phyloP scores from a whole-genome alignment of 2,888 invertebrate genomes.

The Polyommatus icarus region DNA sequence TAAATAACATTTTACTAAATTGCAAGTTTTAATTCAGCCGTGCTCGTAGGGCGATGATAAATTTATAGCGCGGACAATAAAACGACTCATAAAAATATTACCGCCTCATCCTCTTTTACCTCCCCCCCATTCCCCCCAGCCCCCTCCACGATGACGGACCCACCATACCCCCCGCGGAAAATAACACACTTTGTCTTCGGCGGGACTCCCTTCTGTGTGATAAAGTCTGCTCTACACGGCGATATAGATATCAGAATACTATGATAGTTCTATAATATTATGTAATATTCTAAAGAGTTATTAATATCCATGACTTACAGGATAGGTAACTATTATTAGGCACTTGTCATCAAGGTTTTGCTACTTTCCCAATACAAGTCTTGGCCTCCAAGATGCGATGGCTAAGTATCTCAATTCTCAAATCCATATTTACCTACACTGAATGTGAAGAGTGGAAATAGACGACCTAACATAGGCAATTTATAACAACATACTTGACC shows the following conservation, averaged over 20 bases:
- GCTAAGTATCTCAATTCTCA: too few species aligned
- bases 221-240: conserved; percentile 40
- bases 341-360: too few species aligned
- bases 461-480: too few species aligned
- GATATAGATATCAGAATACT: conserved; percentile 40
- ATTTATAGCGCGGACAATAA: conserved; percentile 72
- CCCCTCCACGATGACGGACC: conserved; percentile 34
- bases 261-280: neutral
- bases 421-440: too few species aligned
- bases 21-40: conserved; percentile 15
- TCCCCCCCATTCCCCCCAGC: conserved; percentile 34
- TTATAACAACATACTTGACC: too few species aligned
- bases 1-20: conserved; percentile 23
- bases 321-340: neutral
- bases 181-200: conserved; percentile 77
- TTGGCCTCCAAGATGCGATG: too few species aligned
- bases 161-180: conserved; percentile 62
- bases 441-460: too few species aligned
- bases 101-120: conserved; percentile 45
- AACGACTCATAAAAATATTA: conserved; percentile 76
- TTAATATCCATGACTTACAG: neutral
- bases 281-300: neutral
- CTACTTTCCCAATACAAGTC: too few species aligned
- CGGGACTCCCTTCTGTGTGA: conserved; percentile 43
- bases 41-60: conserved; percentile 59